Conservation (phyloP, 2,888 invertebrate genomes). For the Aporophyla lueneburgensis region DNA sequence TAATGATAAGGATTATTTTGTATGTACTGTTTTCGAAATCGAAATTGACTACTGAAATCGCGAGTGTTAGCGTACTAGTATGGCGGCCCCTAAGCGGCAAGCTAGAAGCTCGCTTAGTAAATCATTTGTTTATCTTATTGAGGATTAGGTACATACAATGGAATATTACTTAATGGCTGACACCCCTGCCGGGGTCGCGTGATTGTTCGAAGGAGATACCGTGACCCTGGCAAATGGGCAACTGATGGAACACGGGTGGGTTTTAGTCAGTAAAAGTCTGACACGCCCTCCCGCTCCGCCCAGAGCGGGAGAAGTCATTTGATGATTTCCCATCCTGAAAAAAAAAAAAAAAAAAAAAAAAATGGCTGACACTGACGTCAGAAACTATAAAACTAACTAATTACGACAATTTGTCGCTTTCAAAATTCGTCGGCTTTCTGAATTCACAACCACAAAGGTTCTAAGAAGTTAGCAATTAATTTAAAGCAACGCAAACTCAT, state of each 20-base stretch:
- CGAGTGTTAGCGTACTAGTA: not conserved
- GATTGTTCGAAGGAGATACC: too few relatives aligned
- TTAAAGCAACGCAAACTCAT: constrained; percentile 75
- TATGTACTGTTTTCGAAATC: not conserved
- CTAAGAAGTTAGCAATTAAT: constrained; percentile 78
- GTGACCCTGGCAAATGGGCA: too few relatives aligned
- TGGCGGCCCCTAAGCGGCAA: not conserved
- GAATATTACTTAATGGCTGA: too few relatives aligned
- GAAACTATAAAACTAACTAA: constrained; percentile 59
- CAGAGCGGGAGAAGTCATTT: too few relatives aligned
- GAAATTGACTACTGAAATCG: not conserved
- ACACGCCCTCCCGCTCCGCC: too few relatives aligned
- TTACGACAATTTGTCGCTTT: constrained; percentile 65
- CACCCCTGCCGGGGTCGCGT: too few relatives aligned
- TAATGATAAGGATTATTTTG: not conserved
- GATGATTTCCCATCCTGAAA: too few relatives aligned
- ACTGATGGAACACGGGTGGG: too few relatives aligned
- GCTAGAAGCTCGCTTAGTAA: constrained; percentile 7
- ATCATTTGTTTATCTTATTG: too few relatives aligned
- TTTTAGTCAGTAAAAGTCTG: too few relatives aligned
- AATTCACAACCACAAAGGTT: constrained; percentile 73
- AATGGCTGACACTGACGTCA: constrained; percentile 51
- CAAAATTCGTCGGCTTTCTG: constrained; percentile 66
- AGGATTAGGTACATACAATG: too few relatives aligned
- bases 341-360: too few relatives aligned